Base-by-base conservation (phyloP, 1,140 invertebrate species). In the Hyposmocoma kahamanoa region DNA sequence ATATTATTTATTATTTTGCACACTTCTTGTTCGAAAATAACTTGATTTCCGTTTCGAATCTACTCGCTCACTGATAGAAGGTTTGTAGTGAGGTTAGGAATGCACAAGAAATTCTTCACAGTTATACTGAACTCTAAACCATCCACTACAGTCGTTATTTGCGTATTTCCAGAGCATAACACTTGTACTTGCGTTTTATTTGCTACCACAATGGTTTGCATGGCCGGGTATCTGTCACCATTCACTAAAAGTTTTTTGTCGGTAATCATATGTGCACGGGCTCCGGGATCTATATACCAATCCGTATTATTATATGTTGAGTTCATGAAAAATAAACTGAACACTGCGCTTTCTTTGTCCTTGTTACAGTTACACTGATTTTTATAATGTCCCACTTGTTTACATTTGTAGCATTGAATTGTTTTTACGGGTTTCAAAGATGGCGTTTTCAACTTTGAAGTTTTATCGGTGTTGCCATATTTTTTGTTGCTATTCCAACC, bases 31-130 rank as follows among this genome's bases (percentile, higher is more conserved):
- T 22, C 57, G 36, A 66, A 66, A 22, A 47, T 53, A 41, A 68
- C 48, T 46, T 59, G 61, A 42, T 56, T 64, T 8, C 58, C 55
- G 59, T 61, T 68, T 46, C 58, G 57, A 2, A 61, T 57, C 32
- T 66, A 59, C 13, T 58, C 48, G 52, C 62, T 65, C 2, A 65
- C 56, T 22, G 59, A 68, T 15, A 65, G 22, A 1, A 68, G 38
- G 24, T 66, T 69, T 8, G 51, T 59, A 47, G 59, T 54, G 50
- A 62, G 50, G 44, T 50, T 53, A 46, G 62, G 62, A 47, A 65
- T 51, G 42, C 56, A 63, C 52, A 69, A 47, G 41, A 66, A 60
- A 39, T 69, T 3, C 54, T 42, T 66, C 54, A 66, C 60, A 26
- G 24, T 22, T 13, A 44, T 28, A 15, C 28, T 10, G 3, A 26